Conservation (phyloP, 2,888 invertebrate species). For the Xestia ashworthii region DNA sequence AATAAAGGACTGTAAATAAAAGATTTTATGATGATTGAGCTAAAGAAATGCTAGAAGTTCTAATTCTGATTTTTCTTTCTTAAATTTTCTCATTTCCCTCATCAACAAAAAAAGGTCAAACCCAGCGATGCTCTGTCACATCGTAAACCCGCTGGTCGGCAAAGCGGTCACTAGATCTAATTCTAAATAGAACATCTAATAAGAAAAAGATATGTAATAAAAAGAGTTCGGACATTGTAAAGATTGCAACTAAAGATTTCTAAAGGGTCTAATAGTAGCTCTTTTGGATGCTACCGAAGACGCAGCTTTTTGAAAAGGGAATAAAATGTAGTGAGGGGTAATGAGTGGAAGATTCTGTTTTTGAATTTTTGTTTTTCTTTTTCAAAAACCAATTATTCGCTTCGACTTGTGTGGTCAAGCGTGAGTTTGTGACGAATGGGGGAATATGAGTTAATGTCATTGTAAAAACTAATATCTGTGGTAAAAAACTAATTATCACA, state of each 20-base stretch:
- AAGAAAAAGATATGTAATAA: conserved; percentile 65
- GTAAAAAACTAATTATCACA: conserved; percentile 65
- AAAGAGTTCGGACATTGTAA: conserved; percentile 67
- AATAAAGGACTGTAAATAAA: neutral
- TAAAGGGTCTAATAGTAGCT: conserved; percentile 58
- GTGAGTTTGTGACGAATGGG: conserved; percentile 30
- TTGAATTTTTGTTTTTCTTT: conserved; percentile 18
- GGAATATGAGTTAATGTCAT: conserved; percentile 32
- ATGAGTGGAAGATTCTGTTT: conserved; percentile 49
- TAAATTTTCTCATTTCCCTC: conserved; percentile 52
- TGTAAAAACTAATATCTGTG: conserved; percentile 42
- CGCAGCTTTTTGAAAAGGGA: conserved; percentile 43
- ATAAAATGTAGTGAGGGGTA: conserved; percentile 40
- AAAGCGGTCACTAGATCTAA: conserved; percentile 82
- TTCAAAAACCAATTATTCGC: conserved; percentile 52
- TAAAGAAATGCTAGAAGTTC: neutral
- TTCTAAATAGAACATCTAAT: conserved; percentile 74
- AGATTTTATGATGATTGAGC: neutral
- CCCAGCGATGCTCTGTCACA: conserved; percentile 78
- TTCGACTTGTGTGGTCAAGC: conserved; percentile 48
- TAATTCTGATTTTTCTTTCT: neutral
- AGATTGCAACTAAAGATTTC: conserved; percentile 57
- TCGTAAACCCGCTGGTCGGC: conserved; percentile 82
- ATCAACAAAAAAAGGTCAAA: conserved; percentile 74
- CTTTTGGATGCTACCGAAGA: conserved; percentile 46